These are phyloP conservation scores for Amphipoea lucens DNA, from an alignment of 2,888 invertebrate species.

Conservation along the genomic window DNA sequence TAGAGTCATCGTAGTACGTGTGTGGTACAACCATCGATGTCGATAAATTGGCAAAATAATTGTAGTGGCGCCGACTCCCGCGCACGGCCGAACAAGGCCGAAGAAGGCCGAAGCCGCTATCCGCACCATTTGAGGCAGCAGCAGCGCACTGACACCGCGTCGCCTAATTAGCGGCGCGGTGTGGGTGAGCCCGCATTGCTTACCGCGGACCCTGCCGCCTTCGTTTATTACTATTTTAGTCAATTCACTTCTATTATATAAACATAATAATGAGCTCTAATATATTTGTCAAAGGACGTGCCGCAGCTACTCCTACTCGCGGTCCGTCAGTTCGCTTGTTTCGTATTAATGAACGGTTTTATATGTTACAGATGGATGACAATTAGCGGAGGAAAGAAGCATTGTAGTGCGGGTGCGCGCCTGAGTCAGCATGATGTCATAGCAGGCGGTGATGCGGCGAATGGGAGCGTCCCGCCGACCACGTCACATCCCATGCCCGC, in stretches of 20 bases:
- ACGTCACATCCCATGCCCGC: constrained; percentile 84
- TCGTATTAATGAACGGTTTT: constrained; percentile 62
- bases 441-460: constrained; percentile 74
- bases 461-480: constrained; percentile 85
- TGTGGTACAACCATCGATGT: constrained; percentile 59
- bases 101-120: constrained; percentile 73
- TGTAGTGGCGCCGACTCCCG: constrained; percentile 83
- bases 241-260: constrained; percentile 60
- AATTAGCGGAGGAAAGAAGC: constrained; percentile 74
- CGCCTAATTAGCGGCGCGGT: constrained; percentile 85
- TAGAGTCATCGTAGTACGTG: constrained; percentile 49
- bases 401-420: constrained; percentile 70
- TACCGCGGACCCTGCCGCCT: constrained; percentile 75
- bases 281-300: constrained; percentile 66
- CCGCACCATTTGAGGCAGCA: constrained; percentile 85
- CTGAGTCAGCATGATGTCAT: constrained; percentile 89
- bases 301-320: constrained; percentile 38
- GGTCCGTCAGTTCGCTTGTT: constrained; percentile 20
- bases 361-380: constrained; percentile 79
- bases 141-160: constrained; percentile 78
- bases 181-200: constrained; percentile 87
- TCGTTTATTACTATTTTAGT: constrained; percentile 78
- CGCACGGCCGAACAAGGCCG: constrained; percentile 84
- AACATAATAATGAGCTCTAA: constrained; percentile 71
- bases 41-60: constrained; percentile 78